Evolutionary conservation across 2,888 invertebrate genomes (phyloP).

Genomic region (Agonum fuliginosum): DNA sequence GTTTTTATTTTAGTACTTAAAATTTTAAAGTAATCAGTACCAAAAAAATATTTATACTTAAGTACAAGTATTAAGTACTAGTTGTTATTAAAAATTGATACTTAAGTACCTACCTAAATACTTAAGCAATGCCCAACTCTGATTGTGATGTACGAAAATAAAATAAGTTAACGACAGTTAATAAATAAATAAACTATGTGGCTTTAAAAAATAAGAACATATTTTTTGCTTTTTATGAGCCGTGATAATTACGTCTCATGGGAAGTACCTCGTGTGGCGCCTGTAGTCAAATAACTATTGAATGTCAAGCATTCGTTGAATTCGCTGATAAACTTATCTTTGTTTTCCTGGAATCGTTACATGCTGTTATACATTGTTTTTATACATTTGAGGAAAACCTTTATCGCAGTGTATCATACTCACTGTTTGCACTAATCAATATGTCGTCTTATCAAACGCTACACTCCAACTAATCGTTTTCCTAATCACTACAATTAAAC

Average conservation of each 20-base stretch:
- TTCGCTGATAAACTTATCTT: constrained; percentile 35
- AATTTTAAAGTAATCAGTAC: too few species aligned
- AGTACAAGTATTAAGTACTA: too few species aligned
- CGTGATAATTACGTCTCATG: not conserved
- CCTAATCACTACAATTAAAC: too few species aligned
- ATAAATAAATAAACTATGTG: too few species aligned
- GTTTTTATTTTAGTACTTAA: too few species aligned
- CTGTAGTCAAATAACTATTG: constrained; percentile 36
- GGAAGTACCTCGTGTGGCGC: constrained; percentile 21
- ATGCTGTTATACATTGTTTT: constrained; percentile 33
- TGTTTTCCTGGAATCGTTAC: constrained; percentile 40
- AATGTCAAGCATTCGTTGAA: constrained; percentile 42
- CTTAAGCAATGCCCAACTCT: too few species aligned
- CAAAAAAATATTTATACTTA: too few species aligned
- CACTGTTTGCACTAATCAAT: constrained; percentile 24
- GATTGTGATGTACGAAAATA: too few species aligned
- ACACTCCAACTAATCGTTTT: not conserved
- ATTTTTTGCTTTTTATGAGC: not conserved
- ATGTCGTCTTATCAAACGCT: not conserved
- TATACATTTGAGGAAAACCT: constrained; percentile 42
- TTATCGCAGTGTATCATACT: constrained; percentile 35
- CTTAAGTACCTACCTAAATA: too few species aligned
- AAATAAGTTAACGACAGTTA: too few species aligned
- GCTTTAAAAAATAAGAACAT: not conserved
- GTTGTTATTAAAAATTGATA: too few species aligned